These are phyloP conservation scores for Coluber constrictor DNA, from an alignment of 2,797 vertebrate species.

Conservation along the genomic window DNA sequence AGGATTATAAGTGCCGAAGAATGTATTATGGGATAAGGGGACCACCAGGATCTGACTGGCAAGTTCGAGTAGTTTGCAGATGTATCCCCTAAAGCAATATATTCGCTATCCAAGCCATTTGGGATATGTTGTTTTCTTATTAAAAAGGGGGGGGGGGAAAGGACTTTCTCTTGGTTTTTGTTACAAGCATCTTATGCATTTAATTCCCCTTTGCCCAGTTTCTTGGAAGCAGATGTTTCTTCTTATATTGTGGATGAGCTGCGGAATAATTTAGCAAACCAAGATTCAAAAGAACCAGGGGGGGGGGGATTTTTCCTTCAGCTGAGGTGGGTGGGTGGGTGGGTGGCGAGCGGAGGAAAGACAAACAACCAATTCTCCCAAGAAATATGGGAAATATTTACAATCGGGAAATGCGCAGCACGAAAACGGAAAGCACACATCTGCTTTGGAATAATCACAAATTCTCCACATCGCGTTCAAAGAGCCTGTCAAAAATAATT, in stretches of 20 bases:
- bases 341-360: background rate
- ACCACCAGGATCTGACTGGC: background rate
- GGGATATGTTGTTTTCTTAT: background rate
- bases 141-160: background rate
- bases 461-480: constrained; percentile 48
- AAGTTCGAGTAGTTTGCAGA: background rate
- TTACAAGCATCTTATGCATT: background rate
- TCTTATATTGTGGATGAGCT: constrained; percentile 23
- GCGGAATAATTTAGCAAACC: constrained; percentile 44
- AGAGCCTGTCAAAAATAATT: constrained; percentile 50
- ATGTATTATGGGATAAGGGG: background rate
- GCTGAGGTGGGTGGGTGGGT: background rate
- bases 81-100: background rate
- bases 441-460: constrained; percentile 52
- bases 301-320: constrained; percentile 37
- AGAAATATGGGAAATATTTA: constrained; percentile 55
- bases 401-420: constrained; percentile 40
- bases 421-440: constrained; percentile 47
- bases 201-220: background rate
- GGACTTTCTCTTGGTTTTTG: background rate
- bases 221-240: constrained; percentile 33
- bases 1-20: background rate
- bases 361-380: constrained; percentile 34
- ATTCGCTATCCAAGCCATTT: background rate
- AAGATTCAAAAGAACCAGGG: constrained; percentile 49